Evolutionary conservation across 2,113 vertebrate species (phyloP).

Genomic region (Gasterosteus aculeatus): DNA sequence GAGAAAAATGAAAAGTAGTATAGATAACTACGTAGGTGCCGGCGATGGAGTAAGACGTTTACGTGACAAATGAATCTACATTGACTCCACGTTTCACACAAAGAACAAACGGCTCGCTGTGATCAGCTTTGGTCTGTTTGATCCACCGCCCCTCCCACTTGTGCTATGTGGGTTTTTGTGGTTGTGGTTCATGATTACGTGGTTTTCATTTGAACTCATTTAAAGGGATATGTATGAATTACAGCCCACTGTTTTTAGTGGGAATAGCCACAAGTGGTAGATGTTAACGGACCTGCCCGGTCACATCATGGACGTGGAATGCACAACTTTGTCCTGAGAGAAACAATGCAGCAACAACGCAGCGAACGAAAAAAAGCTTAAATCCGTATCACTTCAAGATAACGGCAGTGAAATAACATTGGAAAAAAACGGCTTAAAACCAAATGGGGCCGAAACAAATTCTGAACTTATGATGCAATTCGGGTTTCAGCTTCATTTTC

Average conservation of each 20-base stretch:
- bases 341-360: slow-evolving; percentile 10
- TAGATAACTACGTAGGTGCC: not conserved
- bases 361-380: not conserved
- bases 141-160: not conserved
- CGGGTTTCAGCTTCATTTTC: not conserved
- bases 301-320: not conserved
- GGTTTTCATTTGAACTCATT: not conserved
- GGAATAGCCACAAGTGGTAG: not conserved
- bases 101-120: not conserved
- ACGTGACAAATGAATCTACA: not conserved
- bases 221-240: not conserved
- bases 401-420: not conserved
- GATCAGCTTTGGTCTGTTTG: not conserved
- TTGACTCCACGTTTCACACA: not conserved
- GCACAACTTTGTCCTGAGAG: not conserved
- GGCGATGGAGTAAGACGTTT: not conserved
- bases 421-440: not conserved
- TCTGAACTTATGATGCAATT: not conserved
- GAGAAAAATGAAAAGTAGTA: not conserved
- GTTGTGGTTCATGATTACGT: not conserved
- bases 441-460: not conserved
- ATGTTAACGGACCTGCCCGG: not conserved
- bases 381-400: not conserved
- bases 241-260: not conserved
- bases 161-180: not conserved